A percentile compares a stretch with the other conserved stretches of the same genome.
Conservation (phyloP, 2,113 vertebrate species). For the Octodon degus region DNA sequence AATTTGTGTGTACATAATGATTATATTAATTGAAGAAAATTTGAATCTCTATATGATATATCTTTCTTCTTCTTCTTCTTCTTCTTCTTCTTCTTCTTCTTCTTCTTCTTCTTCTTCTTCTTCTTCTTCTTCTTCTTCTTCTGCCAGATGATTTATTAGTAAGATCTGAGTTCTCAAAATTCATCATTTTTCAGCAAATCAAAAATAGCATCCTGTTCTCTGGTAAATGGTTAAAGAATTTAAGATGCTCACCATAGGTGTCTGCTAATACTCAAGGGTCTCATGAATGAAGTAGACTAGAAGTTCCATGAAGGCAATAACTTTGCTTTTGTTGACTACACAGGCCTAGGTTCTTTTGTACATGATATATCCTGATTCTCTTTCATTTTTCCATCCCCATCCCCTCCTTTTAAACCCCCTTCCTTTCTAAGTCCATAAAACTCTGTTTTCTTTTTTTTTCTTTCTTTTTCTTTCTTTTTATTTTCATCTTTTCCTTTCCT, state of each 20-base stretch:
- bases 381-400: not conserved
- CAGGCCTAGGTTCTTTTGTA: not conserved
- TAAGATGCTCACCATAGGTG: not conserved
- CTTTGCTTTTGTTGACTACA: not conserved
- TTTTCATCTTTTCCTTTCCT: not conserved
- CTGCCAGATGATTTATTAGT: not conserved
- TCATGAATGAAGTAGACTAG: not conserved
- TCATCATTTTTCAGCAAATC: conserved; percentile 11
- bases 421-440: not conserved
- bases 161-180: not conserved
- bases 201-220: not conserved
- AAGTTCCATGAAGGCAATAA: not conserved
- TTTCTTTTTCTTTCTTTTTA: not conserved
- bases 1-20: not conserved
- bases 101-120: too few relatives aligned
- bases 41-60: not conserved
- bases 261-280: not conserved
- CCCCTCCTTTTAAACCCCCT: not conserved
- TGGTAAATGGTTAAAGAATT: not conserved
- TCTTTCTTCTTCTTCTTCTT: too few relatives aligned
- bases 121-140: not conserved
- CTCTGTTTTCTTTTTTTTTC: not conserved
- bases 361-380: not conserved
- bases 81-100: not conserved
- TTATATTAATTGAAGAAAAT: not conserved